Evolutionary conservation across 1,140 invertebrate genomes (phyloP).

Genomic region (Contarinia nasturtii): DNA sequence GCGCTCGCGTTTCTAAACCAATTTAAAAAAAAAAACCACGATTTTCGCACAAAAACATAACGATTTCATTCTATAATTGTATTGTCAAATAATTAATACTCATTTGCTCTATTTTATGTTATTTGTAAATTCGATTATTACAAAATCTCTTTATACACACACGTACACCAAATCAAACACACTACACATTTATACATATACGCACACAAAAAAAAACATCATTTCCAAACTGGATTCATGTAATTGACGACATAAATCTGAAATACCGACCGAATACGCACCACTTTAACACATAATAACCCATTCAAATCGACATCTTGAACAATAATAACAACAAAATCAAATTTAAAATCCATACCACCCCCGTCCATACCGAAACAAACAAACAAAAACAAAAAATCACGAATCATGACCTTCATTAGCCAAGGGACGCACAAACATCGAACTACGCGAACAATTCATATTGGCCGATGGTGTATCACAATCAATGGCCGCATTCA

Average conservation of each 20-base stretch:
- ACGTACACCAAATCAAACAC: not conserved
- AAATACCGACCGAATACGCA: no score
- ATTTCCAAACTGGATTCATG: no score
- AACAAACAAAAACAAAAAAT: constrained; percentile 6
- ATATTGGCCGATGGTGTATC: constrained; percentile 93
- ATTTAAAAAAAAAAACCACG: no score
- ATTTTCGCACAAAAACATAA: not conserved
- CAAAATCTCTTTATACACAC: not conserved
- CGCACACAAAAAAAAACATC: no score
- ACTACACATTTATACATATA: not conserved
- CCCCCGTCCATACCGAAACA: not conserved
- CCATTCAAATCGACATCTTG: not conserved
- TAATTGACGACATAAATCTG: no score
- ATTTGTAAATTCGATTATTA: not conserved
- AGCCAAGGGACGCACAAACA: constrained; percentile 99
- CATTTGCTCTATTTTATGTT: not conserved
- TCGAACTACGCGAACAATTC: constrained; percentile 96
- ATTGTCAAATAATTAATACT: no score
- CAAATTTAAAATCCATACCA: not conserved
- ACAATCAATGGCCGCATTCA: constrained; percentile 93
- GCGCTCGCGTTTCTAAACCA: no score
- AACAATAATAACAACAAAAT: not conserved
- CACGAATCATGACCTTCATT: constrained; percentile 13
- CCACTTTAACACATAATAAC: not conserved
- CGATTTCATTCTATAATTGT: not conserved